Conservation (phyloP, 2,797 vertebrate genomes). For the Choloepus didactylus region DNA sequence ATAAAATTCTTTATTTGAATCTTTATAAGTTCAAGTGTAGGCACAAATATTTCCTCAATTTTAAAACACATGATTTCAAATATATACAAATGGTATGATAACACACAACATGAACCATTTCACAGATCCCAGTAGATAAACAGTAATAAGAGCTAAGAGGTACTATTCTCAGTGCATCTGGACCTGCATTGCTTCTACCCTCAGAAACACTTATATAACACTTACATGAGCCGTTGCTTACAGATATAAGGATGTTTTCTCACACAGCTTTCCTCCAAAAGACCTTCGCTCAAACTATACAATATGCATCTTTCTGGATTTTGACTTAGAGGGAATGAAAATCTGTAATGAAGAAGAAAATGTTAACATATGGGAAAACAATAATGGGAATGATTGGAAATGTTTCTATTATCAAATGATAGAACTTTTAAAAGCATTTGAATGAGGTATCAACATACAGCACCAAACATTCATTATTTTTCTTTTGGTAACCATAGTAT, state of each 20-base stretch:
- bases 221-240: background rate
- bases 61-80: background rate
- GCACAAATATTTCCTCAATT: background rate
- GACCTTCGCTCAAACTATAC: rapidly evolving
- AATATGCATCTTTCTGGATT: rapidly evolving
- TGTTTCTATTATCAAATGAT: background rate
- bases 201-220: background rate
- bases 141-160: background rate
- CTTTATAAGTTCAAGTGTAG: background rate
- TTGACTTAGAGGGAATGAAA: rapidly evolving
- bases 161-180: background rate
- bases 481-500: background rate
- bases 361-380: background rate
- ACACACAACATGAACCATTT: background rate
- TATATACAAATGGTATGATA: background rate
- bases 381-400: background rate
- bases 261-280: rapidly evolving
- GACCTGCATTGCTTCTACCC: background rate
- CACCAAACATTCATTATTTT: background rate
- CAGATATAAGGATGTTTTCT: background rate
- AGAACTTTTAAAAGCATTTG: background rate
- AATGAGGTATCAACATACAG: background rate
- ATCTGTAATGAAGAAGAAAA: conserved; percentile 71
- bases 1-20: background rate
- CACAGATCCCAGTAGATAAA: background rate